Percentiles rank a stretch among this genome's conserved stretches.
These are phyloP conservation scores for Catharus bicknelli DNA, from an alignment of 2,113 vertebrate species.

Conservation along the genomic window DNA sequence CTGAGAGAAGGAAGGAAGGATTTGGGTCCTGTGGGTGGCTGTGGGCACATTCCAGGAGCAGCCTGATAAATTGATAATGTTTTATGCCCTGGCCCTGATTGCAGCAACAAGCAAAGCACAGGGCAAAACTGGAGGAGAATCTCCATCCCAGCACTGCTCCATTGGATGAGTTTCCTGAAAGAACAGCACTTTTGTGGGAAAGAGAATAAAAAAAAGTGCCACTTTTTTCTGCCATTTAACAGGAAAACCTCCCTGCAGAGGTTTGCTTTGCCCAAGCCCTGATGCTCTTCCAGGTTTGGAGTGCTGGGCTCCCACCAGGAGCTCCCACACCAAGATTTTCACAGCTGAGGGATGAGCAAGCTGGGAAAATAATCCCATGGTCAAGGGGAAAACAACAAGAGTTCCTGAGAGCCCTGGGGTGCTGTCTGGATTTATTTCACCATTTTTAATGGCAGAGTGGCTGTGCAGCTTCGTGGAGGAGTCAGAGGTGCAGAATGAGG, in stretches of 20 bases:
- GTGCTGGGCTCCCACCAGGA: background rate
- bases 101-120: background rate
- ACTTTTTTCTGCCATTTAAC: background rate
- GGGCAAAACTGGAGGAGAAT: background rate
- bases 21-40: background rate
- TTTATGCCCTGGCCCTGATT: background rate
- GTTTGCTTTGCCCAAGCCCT: background rate
- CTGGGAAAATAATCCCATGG: background rate
- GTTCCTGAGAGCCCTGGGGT: background rate
- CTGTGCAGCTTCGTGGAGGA: background rate
- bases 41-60: background rate
- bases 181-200: background rate
- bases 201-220: background rate
- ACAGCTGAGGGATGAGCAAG: background rate
- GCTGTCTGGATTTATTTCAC: background rate
- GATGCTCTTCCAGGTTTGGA: background rate
- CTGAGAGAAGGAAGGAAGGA: background rate
- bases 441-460: fast-evolving
- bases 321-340: background rate
- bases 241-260: background rate
- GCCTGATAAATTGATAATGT: background rate
- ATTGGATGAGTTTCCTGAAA: background rate
- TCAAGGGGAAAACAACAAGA: background rate
- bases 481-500: background rate
- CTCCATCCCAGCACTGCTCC: fast-evolving